These are phyloP conservation scores for Orchesella flavescens DNA, from an alignment of 2,888 invertebrate species.

Conservation along the genomic window DNA sequence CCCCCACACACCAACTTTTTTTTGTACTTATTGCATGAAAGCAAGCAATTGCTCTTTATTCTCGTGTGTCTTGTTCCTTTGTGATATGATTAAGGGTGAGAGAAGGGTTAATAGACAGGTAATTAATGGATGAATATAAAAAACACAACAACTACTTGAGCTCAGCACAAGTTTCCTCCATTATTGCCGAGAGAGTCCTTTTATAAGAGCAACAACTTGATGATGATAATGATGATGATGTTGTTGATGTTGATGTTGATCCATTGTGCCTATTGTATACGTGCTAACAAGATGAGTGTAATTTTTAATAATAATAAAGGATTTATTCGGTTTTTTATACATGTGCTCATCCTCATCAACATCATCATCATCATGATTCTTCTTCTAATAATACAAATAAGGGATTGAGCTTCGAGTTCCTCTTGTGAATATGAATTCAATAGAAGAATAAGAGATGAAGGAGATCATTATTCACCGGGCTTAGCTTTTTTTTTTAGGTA, in stretches of 20 bases:
- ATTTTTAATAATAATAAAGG: neutral
- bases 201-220: no score
- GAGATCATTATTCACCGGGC: constrained; percentile 4
- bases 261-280: no score
- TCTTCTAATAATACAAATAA: constrained; percentile 33
- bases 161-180: constrained; percentile 44
- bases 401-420: constrained; percentile 30
- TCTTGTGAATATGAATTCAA: neutral
- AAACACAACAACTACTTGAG: constrained; percentile 43
- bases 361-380: neutral
- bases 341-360: neutral
- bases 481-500: neutral
- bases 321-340: neutral
- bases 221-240: no score
- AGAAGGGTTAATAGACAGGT: constrained; percentile 72
- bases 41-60: no score
- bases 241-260: no score
- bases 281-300: no score
- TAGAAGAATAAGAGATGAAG: neutral
- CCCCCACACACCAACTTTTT: neutral
- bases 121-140: constrained; percentile 71
- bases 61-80: neutral
- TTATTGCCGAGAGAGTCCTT: no score
- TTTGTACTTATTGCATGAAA: no score
- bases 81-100: constrained; percentile 64